phyloP scores from a whole-genome alignment of 2,797 vertebrate species.

The Coreius guichenoti region DNA sequence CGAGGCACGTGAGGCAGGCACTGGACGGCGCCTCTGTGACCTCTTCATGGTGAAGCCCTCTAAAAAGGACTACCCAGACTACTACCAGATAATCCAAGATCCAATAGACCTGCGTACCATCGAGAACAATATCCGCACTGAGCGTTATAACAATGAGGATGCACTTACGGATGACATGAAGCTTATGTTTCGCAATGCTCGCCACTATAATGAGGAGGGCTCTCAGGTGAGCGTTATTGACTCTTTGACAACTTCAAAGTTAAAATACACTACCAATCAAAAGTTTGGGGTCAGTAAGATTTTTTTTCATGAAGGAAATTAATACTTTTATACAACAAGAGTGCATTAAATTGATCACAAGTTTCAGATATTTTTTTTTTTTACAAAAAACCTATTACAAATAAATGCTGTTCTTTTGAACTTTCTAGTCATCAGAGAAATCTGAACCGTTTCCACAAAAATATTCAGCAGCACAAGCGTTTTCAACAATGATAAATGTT shows the following conservation, averaged over 20 bases:
- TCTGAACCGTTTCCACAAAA: neutral
- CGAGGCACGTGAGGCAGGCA: conserved; percentile 86
- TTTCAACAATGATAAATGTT: neutral
- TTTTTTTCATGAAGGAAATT: neutral
- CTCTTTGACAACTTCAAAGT: neutral
- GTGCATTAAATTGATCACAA: neutral
- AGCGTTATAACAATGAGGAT: conserved; percentile 91
- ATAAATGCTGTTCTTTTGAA: neutral
- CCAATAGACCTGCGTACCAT: conserved; percentile 98
- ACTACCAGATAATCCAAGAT: conserved; percentile 97
- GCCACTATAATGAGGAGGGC: conserved; percentile 99
- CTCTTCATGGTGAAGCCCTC: conserved; percentile 98
- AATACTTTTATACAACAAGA: neutral
- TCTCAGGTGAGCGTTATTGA: conserved; percentile 85
- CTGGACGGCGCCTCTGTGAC: conserved; percentile 91
- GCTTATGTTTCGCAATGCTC: conserved; percentile 97
- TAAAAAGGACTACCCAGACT: conserved; percentile 99
- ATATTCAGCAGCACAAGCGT: neutral
- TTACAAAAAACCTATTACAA: neutral
- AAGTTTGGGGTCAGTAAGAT: neutral
- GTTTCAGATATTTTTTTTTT: neutral
- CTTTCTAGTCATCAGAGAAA: neutral
- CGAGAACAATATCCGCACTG: conserved; percentile 91
- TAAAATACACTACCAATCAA: neutral
- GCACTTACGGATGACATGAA: conserved; percentile 94